Base-by-base conservation (phyloP, 2,797 vertebrate genomes). In the Poliocrania exsul region DNA sequence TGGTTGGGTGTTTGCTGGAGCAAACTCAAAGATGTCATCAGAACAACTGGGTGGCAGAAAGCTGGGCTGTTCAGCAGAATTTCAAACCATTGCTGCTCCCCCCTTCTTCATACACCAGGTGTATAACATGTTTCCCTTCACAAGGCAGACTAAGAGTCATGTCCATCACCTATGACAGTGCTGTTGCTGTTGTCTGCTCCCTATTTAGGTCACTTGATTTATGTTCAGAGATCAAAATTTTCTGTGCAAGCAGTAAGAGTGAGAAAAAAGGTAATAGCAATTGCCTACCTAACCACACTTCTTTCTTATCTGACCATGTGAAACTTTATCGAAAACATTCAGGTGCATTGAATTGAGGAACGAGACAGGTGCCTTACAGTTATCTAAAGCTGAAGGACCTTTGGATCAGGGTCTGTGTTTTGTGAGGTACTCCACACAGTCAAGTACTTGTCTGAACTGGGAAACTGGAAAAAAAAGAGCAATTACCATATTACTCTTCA, bases 81-180 rank as follows among this genome's bases (percentile, higher is more conserved):
- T 64, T 4, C 0, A 53, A 85, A 5, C 10, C 28, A 5, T 33
- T 58, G 26, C 33, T 73, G 15, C 23, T 40, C 21, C 20, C 23
- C 2, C 2, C 19, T 49, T 37, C 58, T 57, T 60, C 31, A 51
- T 51, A 29, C 28, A 51, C 28, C 16, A 31, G 28, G 9, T 51
- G 8, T 6, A 4, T 74, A 56, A 47, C 3, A 2, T 18, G 6
- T 35, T 38, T 58, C 8, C 21, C 8, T 60, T 73, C 28, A 50
- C 2, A 62, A 35, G 31, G 25, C 13, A 47, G 16, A 16, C 53
- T 44, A 54, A 26, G 16, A 8, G 37, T 5, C 9, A 4, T 3
- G 3, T 9, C 31, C 7, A 3, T 77, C 1, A 0, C 64, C 60
- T 44, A 33, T 38, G 16, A 23, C 6, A 7, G 20, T 29, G 28